Conservation (phyloP, 2,113 vertebrate species). For the Desmodus rotundus region DNA sequence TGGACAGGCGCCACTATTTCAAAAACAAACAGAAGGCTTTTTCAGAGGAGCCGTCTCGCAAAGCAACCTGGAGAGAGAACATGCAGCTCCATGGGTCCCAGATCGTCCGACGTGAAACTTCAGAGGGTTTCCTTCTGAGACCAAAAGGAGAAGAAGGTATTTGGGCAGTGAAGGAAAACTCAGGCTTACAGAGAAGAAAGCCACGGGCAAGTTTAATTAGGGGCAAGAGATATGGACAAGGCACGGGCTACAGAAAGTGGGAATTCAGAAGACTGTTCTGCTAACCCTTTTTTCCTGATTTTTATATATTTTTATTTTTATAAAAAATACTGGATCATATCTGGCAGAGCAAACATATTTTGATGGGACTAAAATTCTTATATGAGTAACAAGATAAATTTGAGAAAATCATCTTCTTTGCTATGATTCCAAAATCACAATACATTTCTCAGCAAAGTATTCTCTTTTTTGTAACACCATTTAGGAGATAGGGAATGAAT, state of each 20-base stretch:
- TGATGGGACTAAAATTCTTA: not conserved
- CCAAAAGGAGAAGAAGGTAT: not conserved
- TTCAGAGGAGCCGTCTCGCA: conserved; percentile 80
- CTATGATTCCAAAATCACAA: not conserved
- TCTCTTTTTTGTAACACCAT: not conserved
- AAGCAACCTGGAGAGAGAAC: conserved; percentile 71
- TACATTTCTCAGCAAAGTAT: not conserved
- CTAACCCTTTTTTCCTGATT: not conserved
- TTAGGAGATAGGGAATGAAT: not conserved
- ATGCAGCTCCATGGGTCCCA: conserved; percentile 64
- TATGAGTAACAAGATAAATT: not conserved
- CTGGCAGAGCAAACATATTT: not conserved
- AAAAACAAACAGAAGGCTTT: conserved; percentile 75
- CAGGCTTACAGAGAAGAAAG: not conserved
- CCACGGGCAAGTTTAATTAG: not conserved
- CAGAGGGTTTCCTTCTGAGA: not conserved
- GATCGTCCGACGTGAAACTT: conserved; percentile 63
- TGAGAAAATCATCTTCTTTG: not conserved
- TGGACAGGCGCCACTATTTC: conserved; percentile 78
- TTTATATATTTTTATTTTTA: not conserved
- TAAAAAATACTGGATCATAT: not conserved
- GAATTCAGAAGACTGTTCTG: not conserved
- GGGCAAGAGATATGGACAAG: not conserved
- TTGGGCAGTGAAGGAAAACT: conserved; percentile 4
- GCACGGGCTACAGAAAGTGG: not conserved